A percentile compares a stretch with the other conserved stretches of the same genome.
Evolutionary conservation across 2,888 invertebrate species (phyloP).

Genomic region (Hylaea fasciaria): DNA sequence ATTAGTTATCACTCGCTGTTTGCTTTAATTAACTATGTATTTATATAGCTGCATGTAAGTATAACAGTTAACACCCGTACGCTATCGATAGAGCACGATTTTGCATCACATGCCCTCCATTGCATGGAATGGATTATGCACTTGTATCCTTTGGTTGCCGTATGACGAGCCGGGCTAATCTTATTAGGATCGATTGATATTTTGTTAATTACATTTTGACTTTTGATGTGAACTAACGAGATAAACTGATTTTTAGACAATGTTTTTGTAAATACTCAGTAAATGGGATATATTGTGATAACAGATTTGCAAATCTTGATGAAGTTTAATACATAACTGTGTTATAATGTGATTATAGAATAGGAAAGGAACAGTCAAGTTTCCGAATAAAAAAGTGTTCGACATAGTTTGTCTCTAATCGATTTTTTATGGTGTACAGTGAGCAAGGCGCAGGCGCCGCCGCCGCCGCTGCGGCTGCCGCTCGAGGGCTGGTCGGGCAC

Average conservation of each 20-base stretch:
- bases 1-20: slow-evolving; percentile 25
- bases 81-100: slow-evolving; percentile 8
- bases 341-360: no score
- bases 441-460: slow-evolving; percentile 86
- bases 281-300: neutral
- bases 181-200: neutral
- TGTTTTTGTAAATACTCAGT: neutral
- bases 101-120: slow-evolving; percentile 3
- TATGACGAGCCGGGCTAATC: neutral
- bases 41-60: slow-evolving; percentile 35
- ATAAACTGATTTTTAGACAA: neutral
- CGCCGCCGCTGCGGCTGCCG: slow-evolving; percentile 85
- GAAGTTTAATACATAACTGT: no score
- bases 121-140: slow-evolving; percentile 13
- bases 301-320: neutral
- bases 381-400: neutral
- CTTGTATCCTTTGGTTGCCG: slow-evolving; percentile 16
- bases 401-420: neutral
- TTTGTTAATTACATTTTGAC: neutral
- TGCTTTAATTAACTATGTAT: slow-evolving; percentile 21
- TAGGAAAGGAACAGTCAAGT: neutral
- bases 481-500: slow-evolving; percentile 84
- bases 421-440: slow-evolving; percentile 49
- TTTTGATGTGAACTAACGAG: no score
- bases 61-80: slow-evolving; percentile 14